Evolutionary conservation across 2,797 vertebrate species (phyloP).

Genomic region (Salmo trutta): DNA sequence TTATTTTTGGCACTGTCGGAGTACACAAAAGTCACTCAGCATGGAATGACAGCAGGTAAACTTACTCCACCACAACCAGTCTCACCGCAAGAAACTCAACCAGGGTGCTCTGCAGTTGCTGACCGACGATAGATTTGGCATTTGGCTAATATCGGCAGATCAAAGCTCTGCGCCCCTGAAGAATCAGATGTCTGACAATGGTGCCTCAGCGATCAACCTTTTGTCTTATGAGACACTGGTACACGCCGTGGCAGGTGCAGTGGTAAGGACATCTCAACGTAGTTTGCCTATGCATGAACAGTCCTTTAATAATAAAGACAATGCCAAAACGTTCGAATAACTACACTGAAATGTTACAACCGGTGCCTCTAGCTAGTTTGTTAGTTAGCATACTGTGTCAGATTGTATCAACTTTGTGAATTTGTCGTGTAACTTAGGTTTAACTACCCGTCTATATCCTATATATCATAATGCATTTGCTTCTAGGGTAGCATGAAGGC

Average conservation of each 20-base stretch:
- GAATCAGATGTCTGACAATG: slow-evolving; percentile 66
- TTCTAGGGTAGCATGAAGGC: slow-evolving; percentile 79
- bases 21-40: not conserved
- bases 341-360: not conserved
- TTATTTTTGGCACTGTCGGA: not conserved
- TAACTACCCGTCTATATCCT: not conserved
- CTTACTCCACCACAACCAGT: not conserved
- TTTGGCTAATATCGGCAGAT: too few relatives aligned
- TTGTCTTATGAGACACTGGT: slow-evolving; percentile 82
- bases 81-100: not conserved
- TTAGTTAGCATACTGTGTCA: not conserved
- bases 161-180: not conserved
- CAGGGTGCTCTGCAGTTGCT: not conserved
- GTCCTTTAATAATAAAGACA: not conserved
- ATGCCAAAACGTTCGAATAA: not conserved
- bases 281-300: not conserved
- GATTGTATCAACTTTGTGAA: not conserved
- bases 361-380: not conserved
- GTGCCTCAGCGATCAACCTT: slow-evolving; percentile 57
- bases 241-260: slow-evolving; percentile 79
- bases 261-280: slow-evolving; percentile 62
- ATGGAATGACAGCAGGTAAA: not conserved
- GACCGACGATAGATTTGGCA: not conserved
- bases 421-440: not conserved
- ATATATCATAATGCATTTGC: slow-evolving; percentile 3